Evolutionary conservation across 2,888 invertebrate genomes (phyloP), one percentile per base, ranked within the genome.

Genomic region (Lasioglossum calceatum): DNA sequence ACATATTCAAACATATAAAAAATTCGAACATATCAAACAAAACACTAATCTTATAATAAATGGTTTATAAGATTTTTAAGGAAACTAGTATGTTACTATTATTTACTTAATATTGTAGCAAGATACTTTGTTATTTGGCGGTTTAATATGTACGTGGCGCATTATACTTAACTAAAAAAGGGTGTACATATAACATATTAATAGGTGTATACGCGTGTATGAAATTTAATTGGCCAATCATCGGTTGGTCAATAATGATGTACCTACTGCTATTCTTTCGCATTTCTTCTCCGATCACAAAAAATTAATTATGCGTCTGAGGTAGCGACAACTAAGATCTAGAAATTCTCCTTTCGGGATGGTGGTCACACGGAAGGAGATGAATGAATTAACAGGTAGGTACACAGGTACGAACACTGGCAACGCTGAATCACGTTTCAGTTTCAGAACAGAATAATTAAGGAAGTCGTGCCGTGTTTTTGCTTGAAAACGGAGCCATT

Each of bases 401-500:
- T 16, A 32, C 27, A 64, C 2, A 67, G 19, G 7, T 42, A 42
- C 36, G 5, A 23, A 39, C 12, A n/a, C 16, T 70, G 23, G 58
- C 61, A 44, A 47, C 23, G 72, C 23, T 73, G 58, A 72, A 58
- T 8, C 32, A 32, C 23, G 72, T 23, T 44, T 36, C n/a, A 64
- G n/a, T 73, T 36, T 64, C 47, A 47, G 54, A 10, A 19, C 42
- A 32, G 23, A 44, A 73, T 47, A 36, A 64, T 79, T 74, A 39
- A 47, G 79, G 54, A 73, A 73, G 47, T 42, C 64, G 39, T 14
- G 27, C 12, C n/a, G 67, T 36, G 47, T 42, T 36, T 71, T 70
- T 47, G 36, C 58, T n/a, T 27, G 16, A 36, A 71, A 75, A 23
- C 42, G 16, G 39, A 54, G n/a, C 39, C n/a, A 72, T 81, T 77